Percentiles rank a stretch among this genome's conserved stretches.
Conservation (phyloP, 2,888 invertebrate genomes). For the Diabrotica balteata region DNA sequence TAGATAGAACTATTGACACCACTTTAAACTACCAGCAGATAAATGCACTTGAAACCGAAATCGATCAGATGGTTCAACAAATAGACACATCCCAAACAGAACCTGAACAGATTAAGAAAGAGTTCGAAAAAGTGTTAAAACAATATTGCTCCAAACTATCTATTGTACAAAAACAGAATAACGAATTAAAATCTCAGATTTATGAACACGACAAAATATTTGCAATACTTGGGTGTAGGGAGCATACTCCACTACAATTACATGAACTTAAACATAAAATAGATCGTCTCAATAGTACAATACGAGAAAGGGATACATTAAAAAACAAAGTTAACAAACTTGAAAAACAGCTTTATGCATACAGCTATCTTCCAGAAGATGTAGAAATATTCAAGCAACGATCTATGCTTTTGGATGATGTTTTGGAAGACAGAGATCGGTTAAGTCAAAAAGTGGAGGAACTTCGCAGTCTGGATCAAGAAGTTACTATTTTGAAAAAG, state of each 20-base stretch:
- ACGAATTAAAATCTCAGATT: constrained; percentile 44
- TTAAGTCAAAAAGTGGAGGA: constrained; percentile 48
- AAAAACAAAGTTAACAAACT: constrained; percentile 46
- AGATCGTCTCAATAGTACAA: constrained; percentile 36
- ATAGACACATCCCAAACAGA: constrained; percentile 45
- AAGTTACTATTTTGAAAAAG: constrained; percentile 41
- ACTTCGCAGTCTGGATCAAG: constrained; percentile 45
- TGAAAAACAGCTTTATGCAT: constrained; percentile 48
- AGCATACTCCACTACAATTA: constrained; percentile 19
- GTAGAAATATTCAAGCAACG: constrained; percentile 49
- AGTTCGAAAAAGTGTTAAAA: constrained; percentile 51
- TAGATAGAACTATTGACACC: too few species aligned
- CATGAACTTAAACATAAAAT: constrained; percentile 40
- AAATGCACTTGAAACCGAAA: constrained; percentile 48
- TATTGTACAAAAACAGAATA: constrained; percentile 53
- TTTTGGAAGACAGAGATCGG: constrained; percentile 45
- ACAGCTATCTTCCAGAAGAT: constrained; percentile 49
- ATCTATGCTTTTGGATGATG: constrained; percentile 50
- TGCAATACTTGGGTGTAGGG: constrained; percentile 26
- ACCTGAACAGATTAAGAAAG: constrained; percentile 52
- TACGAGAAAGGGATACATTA: constrained; percentile 49
- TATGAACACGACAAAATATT: constrained; percentile 35
- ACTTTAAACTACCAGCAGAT: too few species aligned
- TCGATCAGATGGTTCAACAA: constrained; percentile 45
- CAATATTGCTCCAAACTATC: constrained; percentile 53